A percentile compares a stretch with the other conserved stretches of the same genome.
These are phyloP conservation scores for Microcebus murinus DNA, from an alignment of 2,113 vertebrate genomes.

Conservation along the genomic window DNA sequence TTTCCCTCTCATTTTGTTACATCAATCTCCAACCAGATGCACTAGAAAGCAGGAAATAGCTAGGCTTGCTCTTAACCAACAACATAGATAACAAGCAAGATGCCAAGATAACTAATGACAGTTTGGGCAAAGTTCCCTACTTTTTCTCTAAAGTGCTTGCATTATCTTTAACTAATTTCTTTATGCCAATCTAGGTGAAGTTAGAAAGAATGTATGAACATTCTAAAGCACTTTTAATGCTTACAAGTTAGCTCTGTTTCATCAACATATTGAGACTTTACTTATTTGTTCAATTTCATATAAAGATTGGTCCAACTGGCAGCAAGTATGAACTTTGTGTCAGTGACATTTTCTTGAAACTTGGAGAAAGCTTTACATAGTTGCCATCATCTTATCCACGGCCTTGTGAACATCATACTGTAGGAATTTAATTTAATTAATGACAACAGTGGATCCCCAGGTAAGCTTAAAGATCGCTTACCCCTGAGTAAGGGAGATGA, in stretches of 20 bases:
- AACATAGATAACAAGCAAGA: background rate
- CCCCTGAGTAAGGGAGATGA: background rate
- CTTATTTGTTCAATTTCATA: background rate
- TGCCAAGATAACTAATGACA: background rate
- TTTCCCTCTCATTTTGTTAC: background rate
- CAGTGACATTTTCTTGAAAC: conserved; percentile 22
- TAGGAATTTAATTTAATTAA: background rate
- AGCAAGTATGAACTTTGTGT: background rate
- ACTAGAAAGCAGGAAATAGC: background rate
- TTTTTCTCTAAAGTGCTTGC: background rate
- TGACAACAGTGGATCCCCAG: background rate
- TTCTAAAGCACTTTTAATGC: background rate
- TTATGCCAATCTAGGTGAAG: background rate
- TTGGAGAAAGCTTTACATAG: background rate
- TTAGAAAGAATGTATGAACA: background rate
- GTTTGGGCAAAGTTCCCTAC: background rate
- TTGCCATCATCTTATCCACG: background rate
- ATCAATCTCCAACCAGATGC: background rate
- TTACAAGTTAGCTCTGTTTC: background rate
- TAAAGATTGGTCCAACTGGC: background rate
- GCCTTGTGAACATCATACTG: background rate
- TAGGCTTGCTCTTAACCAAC: background rate
- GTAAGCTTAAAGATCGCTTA: background rate
- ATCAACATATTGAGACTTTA: background rate
- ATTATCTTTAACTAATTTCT: background rate